Base-by-base conservation (phyloP, 2,888 invertebrate genomes). In the Xanthia icteritia region DNA sequence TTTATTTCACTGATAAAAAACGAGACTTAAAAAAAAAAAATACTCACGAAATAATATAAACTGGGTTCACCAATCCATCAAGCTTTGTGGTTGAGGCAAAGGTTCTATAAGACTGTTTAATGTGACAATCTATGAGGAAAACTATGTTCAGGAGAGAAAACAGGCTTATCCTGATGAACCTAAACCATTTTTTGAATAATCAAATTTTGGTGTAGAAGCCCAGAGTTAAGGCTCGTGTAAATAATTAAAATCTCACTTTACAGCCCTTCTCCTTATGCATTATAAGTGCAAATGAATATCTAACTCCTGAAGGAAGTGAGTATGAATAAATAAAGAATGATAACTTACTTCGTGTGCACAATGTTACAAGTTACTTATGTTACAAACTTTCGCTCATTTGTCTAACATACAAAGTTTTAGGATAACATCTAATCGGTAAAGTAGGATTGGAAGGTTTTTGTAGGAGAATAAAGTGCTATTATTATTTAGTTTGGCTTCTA, bases 371-470 rank as follows among this genome's bases (percentile, higher is more conserved):
- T 84, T 85, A 74, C 85, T 81, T 81, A 69, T 75, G 75, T 76
- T 73, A 60, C 48, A 17, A 77, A 87, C 63, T 82, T 85, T 82
- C 58, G 45, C 83, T 72, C 79, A 67, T 84, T 82, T 84, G 81
- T 81, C 70, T 79, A 77, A 83, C 88, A 77, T 73, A 77, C 68
- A 58, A 88, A 88, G 79, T 88, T 88, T 82, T 79, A 63, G 75
- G 81, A 86, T 86, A 86, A 86, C 86, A 88, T 86, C 84, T 86
- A 81, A 86, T 86, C 77, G 86, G 65, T 78, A 77, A 77, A 80
- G 83, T 81, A 77, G 61, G 67, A 80, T 84, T 77, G 84, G 74
- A 58, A 74, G 73, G 72, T 77, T 86, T 85, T 73, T 80, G 66
- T 61, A 36, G 5, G 39, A 74, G 70, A 67, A 85, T 74, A 54